A percentile compares a stretch with the other conserved stretches of the same genome.
phyloP scores from a whole-genome alignment of 2,113 vertebrate genomes.

The Cheilinus undulatus region DNA sequence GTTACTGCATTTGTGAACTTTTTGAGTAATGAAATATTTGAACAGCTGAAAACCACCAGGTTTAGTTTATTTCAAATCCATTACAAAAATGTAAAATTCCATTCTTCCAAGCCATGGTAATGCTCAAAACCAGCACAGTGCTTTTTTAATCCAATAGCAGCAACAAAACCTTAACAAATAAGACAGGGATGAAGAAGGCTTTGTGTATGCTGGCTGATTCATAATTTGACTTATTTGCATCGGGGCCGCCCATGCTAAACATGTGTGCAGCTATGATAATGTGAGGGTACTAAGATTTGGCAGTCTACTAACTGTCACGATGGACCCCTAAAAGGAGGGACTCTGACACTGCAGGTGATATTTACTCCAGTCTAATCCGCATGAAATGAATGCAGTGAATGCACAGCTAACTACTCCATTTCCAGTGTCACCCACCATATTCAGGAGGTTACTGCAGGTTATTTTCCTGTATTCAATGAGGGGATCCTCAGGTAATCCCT shows the following conservation, averaged over 20 bases:
- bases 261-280: conserved; percentile 53
- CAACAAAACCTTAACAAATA: neutral
- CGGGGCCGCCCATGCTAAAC: conserved; percentile 16
- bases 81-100: too few species aligned
- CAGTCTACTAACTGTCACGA: neutral
- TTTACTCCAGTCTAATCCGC: conserved; percentile 4
- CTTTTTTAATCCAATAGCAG: neutral
- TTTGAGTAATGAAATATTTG: too few species aligned
- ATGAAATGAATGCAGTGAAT: neutral
- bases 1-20: too few species aligned
- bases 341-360: conserved; percentile 9
- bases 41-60: too few species aligned
- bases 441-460: neutral
- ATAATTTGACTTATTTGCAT: neutral
- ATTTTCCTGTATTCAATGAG: conserved; percentile 2
- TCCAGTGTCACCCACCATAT: neutral
- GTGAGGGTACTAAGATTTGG: too few species aligned
- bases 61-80: too few species aligned
- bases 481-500: conserved; percentile 15
- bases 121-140: too few species aligned
- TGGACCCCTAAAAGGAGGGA: neutral
- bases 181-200: neutral
- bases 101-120: too few species aligned
- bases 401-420: neutral
- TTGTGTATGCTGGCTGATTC: neutral